Base-by-base conservation (phyloP, 2,113 vertebrate species). In the Etheostoma spectabile region DNA sequence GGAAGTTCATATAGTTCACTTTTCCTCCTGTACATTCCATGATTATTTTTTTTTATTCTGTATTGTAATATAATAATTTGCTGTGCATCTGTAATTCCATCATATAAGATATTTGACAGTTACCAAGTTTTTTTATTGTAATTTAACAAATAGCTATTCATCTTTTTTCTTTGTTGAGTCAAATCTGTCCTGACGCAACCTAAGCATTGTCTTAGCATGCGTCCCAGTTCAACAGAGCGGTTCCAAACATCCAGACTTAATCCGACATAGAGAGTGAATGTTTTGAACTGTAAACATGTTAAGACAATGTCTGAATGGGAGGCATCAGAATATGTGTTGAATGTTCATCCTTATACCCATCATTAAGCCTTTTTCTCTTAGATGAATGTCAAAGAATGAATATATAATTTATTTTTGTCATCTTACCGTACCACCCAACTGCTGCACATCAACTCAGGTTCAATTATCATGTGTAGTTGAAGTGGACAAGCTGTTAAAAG, bases 361-460 rank as follows among this genome's bases (percentile, higher is more conserved):
- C 74, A 75, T 83, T 66, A 60, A 84, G 87, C 87, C 87, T 91
- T 90, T 82, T 88, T 90, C 80, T 91, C 77, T 65, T 87, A 67
- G 60, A 90, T 92, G 91, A 95, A 95, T 93, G 92, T 94, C 77
- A 65, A 78, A 86, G 3, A 67, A 67, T 65, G 16, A 80, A 66
- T 16, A 35, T 62, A 49, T 49, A 6, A 62, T 76, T 78, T 78
- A 66, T 86, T 82, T 88, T 72, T 84, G 10, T 88, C 80, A 74
- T 91, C 75, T 51, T 52, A 46, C 57, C 56, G 84, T 88, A 88
- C 86, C 90, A 90, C 84, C 83, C 55, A 80, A 35, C 75, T 84
- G 80, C 90, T 94, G 87, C 66, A 71, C 85, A 83, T 92, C 74
- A 75, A 89, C 91, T 93, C 91, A 90, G 91, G 92, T 90, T 90